These are phyloP conservation scores for Synergus itoensis DNA, from an alignment of 2,888 invertebrate genomes.

Conservation along the genomic window DNA sequence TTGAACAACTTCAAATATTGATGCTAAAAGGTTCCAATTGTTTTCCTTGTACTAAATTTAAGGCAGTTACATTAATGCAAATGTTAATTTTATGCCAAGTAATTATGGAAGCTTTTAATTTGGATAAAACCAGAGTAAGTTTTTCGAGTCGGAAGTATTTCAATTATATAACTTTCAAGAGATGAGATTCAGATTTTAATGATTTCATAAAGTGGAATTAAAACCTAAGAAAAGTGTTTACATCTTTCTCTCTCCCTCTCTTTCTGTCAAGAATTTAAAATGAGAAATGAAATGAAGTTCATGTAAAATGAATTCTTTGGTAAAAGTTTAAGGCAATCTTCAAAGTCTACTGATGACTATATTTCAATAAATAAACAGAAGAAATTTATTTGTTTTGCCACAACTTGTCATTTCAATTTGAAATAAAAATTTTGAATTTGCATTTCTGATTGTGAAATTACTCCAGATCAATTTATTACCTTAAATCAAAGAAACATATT, in stretches of 20 bases:
- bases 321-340: not conserved
- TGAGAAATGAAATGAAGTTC: not conserved
- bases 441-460: not conserved
- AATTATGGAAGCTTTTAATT: too few relatives aligned
- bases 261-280: not conserved
- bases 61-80: too few relatives aligned
- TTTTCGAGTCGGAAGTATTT: too few relatives aligned
- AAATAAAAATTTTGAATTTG: not conserved
- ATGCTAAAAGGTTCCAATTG: too few relatives aligned
- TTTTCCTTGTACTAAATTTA: too few relatives aligned
- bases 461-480: not conserved
- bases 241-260: too few relatives aligned
- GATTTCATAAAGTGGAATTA: not conserved
- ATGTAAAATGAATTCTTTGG: slow-evolving; percentile 9
- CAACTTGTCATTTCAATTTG: slow-evolving; percentile 14
- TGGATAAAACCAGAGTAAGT: too few relatives aligned
- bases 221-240: not conserved
- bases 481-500: not conserved
- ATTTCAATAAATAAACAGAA: not conserved
- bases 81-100: too few relatives aligned
- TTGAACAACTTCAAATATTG: too few relatives aligned
- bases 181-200: too few relatives aligned
- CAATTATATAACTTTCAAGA: not conserved
- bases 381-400: slow-evolving; percentile 2
- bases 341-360: not conserved